A percentile compares a stretch with the other conserved stretches of the same genome.
phyloP scores from a whole-genome alignment of 2,113 vertebrate genomes.

The Corythornis cristatus region DNA sequence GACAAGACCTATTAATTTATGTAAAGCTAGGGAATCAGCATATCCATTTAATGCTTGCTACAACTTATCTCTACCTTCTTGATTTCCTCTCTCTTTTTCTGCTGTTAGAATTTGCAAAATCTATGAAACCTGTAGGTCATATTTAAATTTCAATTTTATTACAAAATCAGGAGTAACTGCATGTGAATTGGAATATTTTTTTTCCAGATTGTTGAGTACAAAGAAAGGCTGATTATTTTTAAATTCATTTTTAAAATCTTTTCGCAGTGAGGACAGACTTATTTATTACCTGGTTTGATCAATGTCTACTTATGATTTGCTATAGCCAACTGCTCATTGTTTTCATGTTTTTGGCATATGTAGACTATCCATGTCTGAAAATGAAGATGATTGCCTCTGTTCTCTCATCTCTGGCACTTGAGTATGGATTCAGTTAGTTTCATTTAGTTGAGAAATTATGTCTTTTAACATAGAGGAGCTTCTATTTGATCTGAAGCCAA shows the following conservation, averaged over 20 bases:
- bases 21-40: not conserved
- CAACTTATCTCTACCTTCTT: not conserved
- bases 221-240: not conserved
- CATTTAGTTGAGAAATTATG: not conserved
- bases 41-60: not conserved
- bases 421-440: not conserved
- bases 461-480: not conserved
- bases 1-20: not conserved
- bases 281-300: not conserved
- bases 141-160: slow-evolving; percentile 13
- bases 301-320: not conserved
- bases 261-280: not conserved
- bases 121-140: slow-evolving; percentile 21
- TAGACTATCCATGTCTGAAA: not conserved
- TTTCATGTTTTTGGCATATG: not conserved
- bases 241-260: not conserved
- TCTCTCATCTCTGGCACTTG: not conserved
- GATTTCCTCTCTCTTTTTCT: not conserved
- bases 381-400: not conserved
- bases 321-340: not conserved
- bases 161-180: not conserved
- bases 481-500: not conserved
- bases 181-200: slow-evolving; percentile 12
- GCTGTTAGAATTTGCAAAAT: not conserved
- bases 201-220: not conserved